These are phyloP conservation scores for Schizopygopsis pylzovi DNA, from an alignment of 2,797 vertebrate species.

Conservation along the genomic window DNA sequence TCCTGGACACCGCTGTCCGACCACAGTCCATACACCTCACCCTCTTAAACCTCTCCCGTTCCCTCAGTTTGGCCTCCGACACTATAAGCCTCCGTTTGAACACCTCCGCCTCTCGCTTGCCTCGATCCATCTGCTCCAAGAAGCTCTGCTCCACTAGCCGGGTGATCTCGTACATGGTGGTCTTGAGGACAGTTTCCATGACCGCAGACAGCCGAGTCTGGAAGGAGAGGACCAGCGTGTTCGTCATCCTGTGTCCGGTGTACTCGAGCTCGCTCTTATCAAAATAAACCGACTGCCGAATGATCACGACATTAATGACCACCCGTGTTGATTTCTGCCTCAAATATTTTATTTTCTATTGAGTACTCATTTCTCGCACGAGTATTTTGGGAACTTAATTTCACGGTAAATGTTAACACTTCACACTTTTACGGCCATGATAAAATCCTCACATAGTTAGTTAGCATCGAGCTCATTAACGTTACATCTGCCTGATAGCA, in stretches of 20 bases:
- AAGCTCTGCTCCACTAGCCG: constrained; percentile 79
- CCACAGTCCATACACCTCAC: constrained; percentile 64
- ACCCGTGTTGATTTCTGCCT: not conserved
- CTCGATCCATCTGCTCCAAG: constrained; percentile 75
- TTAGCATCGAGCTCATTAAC: constrained; percentile 34
- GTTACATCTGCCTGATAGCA: not conserved
- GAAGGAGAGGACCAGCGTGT: constrained; percentile 75
- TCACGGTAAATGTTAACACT: not conserved
- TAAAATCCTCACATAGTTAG: not conserved
- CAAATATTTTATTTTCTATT: not conserved
- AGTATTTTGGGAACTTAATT: not conserved
- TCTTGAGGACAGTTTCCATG: constrained; percentile 80
- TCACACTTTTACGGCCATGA: not conserved
- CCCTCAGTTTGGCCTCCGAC: constrained; percentile 68
- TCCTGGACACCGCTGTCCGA: constrained; percentile 54
- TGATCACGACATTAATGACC: not conserved
- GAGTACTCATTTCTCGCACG: not conserved
- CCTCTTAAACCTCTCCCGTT: constrained; percentile 45
- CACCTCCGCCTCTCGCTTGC: constrained; percentile 72
- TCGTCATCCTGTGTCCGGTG: constrained; percentile 64
- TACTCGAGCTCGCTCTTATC: not conserved
- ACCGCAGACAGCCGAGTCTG: constrained; percentile 80
- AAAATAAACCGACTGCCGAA: not conserved
- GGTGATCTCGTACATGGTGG: constrained; percentile 78
- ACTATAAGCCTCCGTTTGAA: constrained; percentile 72